Evolutionary conservation across 2,797 vertebrate species (phyloP), one percentile per base, ranked within the genome.

Genomic region (Neoniphon sammara): DNA sequence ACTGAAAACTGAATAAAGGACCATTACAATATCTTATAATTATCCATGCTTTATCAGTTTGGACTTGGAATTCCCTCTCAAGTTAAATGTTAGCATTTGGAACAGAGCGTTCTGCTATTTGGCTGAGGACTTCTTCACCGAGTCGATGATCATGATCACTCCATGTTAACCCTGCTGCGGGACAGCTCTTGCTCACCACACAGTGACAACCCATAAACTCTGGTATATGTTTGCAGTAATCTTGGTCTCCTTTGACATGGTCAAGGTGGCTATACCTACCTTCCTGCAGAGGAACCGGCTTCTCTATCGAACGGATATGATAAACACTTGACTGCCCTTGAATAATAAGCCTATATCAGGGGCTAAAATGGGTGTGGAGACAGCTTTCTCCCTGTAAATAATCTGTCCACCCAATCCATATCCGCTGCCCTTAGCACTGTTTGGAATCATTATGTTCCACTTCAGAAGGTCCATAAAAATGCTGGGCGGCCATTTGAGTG

Each of bases 21-120:
- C 76, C 77, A 49, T 82, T 80, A 85, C 77, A 82, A 83, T 77
- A 85, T 72, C 77, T 86, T 78, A 82, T 86, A 83, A 76, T 83
- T 81, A 87, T 87, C 88, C 91, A 92, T 93, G 91, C 91, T 92
- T 89, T 50, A 62, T 83, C 83, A 66, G 62, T 73, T 88, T 46
- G 23, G 58, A 58, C 62, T 53, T 70, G 49, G 31, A 59, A 23
- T 54, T 77, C 66, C 63, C 67, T 80, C 70, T 81, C 53, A 12
- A 54, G 46, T 79, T 62, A 56, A 56, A 74, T 59, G 52, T 25
- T 6, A 2, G 18, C 15, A 73, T 83, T 65, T 57, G 64, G 23
- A 65, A 52, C 10, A 34, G 18, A 61, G 21, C 2, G 7, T 50
- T 49, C 44, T 60, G 7, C n/a, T 65, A n/a, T 68, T 80, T 64